These are phyloP conservation scores for Suillia variegata DNA, from an alignment of 2,888 invertebrate genomes.

Conservation along the genomic window DNA sequence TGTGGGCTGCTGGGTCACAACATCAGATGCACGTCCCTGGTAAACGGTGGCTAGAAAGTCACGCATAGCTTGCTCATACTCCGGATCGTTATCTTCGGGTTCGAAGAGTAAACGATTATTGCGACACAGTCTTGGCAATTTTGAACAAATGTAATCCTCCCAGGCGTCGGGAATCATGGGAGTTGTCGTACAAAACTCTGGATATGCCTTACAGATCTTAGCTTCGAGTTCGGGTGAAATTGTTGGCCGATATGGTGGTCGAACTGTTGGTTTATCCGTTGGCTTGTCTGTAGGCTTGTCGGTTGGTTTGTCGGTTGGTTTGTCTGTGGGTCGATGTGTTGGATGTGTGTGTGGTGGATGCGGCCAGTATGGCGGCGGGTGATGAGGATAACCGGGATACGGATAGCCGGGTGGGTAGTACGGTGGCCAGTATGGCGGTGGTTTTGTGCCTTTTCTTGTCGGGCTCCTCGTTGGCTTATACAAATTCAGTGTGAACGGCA, in stretches of 20 bases:
- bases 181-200: too few relatives aligned
- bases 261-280: neutral
- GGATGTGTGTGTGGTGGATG: constrained; percentile 4
- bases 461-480: neutral
- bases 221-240: neutral
- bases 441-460: neutral
- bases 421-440: neutral
- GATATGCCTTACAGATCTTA: neutral
- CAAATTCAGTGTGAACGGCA: neutral
- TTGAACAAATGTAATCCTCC: too few relatives aligned
- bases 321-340: constrained; percentile 3
- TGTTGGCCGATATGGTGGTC: neutral
- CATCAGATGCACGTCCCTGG: too few relatives aligned
- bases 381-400: neutral
- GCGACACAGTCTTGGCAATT: too few relatives aligned
- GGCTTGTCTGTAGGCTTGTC: neutral
- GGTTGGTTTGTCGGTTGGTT: neutral
- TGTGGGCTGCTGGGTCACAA: too few relatives aligned
- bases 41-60: too few relatives aligned
- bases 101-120: too few relatives aligned
- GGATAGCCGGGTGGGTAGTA: neutral
- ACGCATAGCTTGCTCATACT: too few relatives aligned
- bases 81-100: too few relatives aligned
- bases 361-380: constrained; percentile 2
- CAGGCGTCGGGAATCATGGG: too few relatives aligned